Evolutionary conservation across 53 echinoderm and acorn worm species (phyloP), one percentile per base, ranked within the genome.

Genomic region (Hippasteria phrygiana): DNA sequence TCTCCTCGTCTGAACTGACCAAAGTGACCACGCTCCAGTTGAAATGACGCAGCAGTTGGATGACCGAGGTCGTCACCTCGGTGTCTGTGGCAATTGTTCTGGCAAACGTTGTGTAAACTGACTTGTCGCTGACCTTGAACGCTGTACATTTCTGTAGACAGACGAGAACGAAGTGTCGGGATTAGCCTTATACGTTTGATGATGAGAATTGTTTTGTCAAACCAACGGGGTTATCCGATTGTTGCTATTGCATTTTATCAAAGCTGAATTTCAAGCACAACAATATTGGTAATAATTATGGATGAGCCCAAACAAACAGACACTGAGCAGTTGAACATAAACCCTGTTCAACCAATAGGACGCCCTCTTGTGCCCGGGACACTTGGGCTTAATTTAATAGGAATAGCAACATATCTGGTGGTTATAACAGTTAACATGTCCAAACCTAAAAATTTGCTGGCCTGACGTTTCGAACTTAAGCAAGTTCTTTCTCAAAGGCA

Each of bases 1-100:
- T 70, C 2, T 33, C 34, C n/a, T 54, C 67, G 27, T 78, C 73
- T 0, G 91, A 70, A 9, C 91, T 87, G 13, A 97, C 92, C 46
- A 97, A 81, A 14, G 71, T 90, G n/a, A 95, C 93, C 40, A 83
- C 88, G 31, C 55, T 59, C 98, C 98, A 98, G 45, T 95, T 67
- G 87, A 93, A 98, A 45, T 94, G 91, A 20, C 91, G 75, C 12
- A 98, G 88, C 20, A 95, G 74, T 1, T 90, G 88, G 50, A 95
- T 18, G 27, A 98, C 90, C 12, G 98, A 92, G 27, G 75, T 50
- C 16, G 94, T 87, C 18, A 94, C 89, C 50, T 89, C 94, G 13
- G 91, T 90, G 75, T 94, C 92, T 3, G 95, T 95, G 9, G 98
- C 89, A 48, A 90, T 89, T 17, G 98, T 98, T 38, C 95, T 71